A percentile compares a stretch with the other conserved stretches of the same genome.
Evolutionary conservation across 2,797 vertebrate genomes (phyloP).

Genomic region (Catostomus latipinnis): DNA sequence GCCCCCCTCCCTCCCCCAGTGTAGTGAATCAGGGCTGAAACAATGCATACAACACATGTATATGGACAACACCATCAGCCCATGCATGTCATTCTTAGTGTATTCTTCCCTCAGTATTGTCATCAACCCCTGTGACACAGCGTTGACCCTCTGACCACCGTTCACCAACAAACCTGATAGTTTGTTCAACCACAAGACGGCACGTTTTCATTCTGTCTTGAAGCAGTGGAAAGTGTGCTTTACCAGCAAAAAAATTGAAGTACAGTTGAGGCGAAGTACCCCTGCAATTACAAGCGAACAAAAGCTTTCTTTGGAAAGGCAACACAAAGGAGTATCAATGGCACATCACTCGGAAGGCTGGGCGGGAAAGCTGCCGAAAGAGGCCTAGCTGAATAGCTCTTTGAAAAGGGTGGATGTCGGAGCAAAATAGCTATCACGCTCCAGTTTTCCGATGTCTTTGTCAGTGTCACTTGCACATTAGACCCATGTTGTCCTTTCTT

Average conservation of each 20-base stretch:
- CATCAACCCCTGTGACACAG: conserved; percentile 41
- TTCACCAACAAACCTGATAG: too few relatives aligned
- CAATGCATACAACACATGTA: too few relatives aligned
- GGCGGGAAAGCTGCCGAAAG: conserved; percentile 60
- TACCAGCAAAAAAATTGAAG: conserved; percentile 16
- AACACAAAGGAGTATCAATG: conserved; percentile 69
- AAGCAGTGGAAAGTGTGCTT: not conserved
- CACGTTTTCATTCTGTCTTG: too few relatives aligned
- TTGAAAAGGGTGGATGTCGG: conserved; percentile 48
- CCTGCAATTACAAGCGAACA: conserved; percentile 76
- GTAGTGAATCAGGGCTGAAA: too few relatives aligned
- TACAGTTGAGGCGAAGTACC: conserved; percentile 53
- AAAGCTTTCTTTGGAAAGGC: conserved; percentile 69
- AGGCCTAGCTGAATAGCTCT: conserved; percentile 53
- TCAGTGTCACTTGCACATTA: conserved; percentile 57
- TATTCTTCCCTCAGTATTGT: not conserved
- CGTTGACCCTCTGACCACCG: not conserved
- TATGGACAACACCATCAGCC: too few relatives aligned
- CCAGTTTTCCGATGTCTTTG: conserved; percentile 63
- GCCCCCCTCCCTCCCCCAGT: too few relatives aligned
- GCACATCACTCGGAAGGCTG: conserved; percentile 63
- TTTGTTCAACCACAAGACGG: too few relatives aligned
- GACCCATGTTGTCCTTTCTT: conserved; percentile 9
- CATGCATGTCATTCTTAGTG: too few relatives aligned
- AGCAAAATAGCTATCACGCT: conserved; percentile 56